Percentiles rank a stretch among this genome's conserved stretches.
Evolutionary conservation across 2,888 invertebrate genomes (phyloP).

Genomic region (Cataglyphis altisquamis): DNA sequence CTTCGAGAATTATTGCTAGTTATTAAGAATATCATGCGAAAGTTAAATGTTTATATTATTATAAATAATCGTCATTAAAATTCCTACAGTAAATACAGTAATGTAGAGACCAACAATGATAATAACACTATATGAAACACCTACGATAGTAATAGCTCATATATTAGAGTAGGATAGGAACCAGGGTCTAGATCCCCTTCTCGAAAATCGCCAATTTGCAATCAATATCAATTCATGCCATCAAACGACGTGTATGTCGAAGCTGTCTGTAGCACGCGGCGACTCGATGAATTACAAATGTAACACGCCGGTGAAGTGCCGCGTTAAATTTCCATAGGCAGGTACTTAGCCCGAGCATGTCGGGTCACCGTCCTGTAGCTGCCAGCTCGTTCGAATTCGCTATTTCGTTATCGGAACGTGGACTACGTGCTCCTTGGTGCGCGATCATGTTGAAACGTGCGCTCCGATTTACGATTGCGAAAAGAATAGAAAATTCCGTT

Average conservation of each 20-base stretch:
- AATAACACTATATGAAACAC: not conserved
- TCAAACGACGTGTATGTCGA: constrained; percentile 69
- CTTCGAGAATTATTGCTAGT: not conserved
- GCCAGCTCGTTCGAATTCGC: constrained; percentile 63
- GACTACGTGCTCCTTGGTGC: constrained; percentile 67
- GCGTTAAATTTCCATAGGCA: constrained; percentile 78
- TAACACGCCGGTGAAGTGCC: constrained; percentile 76
- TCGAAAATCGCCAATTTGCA: constrained; percentile 50
- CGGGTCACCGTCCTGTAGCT: constrained; percentile 53
- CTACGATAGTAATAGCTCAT: constrained; percentile 12
- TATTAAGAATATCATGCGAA: not conserved
- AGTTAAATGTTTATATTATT: not conserved
- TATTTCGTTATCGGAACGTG: constrained; percentile 72
- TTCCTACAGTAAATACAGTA: not conserved
- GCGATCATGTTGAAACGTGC: constrained; percentile 56
- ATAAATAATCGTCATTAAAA: not conserved
- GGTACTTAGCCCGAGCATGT: constrained; percentile 68
- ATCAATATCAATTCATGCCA: constrained; percentile 78
- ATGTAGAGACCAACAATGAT: constrained; percentile 15
- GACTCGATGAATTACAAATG: constrained; percentile 79
- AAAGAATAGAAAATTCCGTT: constrained; percentile 48
- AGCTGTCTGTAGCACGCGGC: constrained; percentile 71
- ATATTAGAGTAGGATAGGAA: constrained; percentile 15
- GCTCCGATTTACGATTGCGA: constrained; percentile 60
- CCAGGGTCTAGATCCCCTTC: not conserved